Conservation (phyloP, 2,888 invertebrate species). For the Polydrusus pterygomalis region DNA sequence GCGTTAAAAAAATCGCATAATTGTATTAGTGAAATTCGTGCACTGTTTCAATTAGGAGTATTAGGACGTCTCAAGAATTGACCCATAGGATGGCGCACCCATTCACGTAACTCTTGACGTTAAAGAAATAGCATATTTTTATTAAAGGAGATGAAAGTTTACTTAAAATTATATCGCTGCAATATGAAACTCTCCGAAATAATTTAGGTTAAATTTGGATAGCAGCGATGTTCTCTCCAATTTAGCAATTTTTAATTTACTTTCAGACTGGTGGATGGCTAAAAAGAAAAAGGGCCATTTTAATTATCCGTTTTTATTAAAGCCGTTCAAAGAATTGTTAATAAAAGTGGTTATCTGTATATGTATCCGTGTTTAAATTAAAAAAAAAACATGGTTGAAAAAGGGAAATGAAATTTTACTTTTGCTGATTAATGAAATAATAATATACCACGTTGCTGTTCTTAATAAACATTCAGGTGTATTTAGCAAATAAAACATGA, state of each 20-base stretch:
- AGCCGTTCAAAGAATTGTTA: slow-evolving; percentile 5
- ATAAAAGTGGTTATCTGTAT: neutral
- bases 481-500: too few relatives aligned
- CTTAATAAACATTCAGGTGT: too few relatives aligned
- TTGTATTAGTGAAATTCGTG: too few relatives aligned
- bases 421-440: too few relatives aligned
- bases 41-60: too few relatives aligned
- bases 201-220: slow-evolving; percentile 18
- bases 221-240: slow-evolving; percentile 3
- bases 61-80: too few relatives aligned
- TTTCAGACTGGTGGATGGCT: slow-evolving; percentile 7
- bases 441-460: too few relatives aligned
- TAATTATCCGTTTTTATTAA: slow-evolving; percentile 24
- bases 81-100: too few relatives aligned
- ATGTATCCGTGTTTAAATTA: neutral
- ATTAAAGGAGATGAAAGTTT: slow-evolving; percentile 14
- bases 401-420: too few relatives aligned
- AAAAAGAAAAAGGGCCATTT: neutral
- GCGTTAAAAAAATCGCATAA: too few relatives aligned
- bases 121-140: neutral
- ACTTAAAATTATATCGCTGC: slow-evolving; percentile 16
- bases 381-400: too few relatives aligned
- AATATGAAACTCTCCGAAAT: slow-evolving; percentile 15
- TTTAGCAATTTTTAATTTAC: slow-evolving; percentile 30
- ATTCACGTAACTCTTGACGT: too few relatives aligned